Evolutionary conservation across 1,140 invertebrate species (phyloP), one percentile per base, ranked within the genome.

Genomic region (Lanistes nyassanus): DNA sequence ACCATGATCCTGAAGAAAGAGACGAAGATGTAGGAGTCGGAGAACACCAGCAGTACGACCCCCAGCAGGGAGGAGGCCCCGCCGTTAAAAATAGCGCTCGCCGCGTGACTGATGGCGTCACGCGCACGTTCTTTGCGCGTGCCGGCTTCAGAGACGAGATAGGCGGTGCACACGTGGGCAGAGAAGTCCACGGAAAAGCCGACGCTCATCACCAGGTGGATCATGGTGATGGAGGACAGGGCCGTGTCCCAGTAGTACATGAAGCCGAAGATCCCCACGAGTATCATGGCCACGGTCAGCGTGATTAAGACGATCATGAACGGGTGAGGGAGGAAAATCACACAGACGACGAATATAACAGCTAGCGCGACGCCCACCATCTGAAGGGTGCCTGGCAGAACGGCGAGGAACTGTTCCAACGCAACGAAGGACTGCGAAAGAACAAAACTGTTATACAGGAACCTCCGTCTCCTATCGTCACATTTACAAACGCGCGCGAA

Each of bases 1-100:
- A 98, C 97, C n/a, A 99, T 96, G 92, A 98, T 98, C 90, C 98
- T 98, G 90, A 99, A 99, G 91, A 98, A 99, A 0, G 98, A 97
- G 23, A 96, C 91, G 88, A 99, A 99, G 62, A 99, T 98, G 84
- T 98, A 99, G 78, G 96, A 98, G 67, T 96, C 94, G 0, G 97
- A 96, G 53, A 97, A 90, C 3, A 96, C 90, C 0, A 99, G 88
- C 0, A 97, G 95, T 0, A 95, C 89, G 7, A 98, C 94, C 55
- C 97, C 97, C 0, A 99, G 89, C 34, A 99, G 95, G 0, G 97
- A 98, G 13, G 96, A 98, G 0, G 95, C 91, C 0, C 96, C 96
- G n/a, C 97, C 97, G 90, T 98, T 96, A 34, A 98, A 92, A 68
- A 99, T 98, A 0, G 98, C 97, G 51, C 98, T 89, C 5, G 97